phyloP scores from a whole-genome alignment of 1,140 invertebrate species.

The Octopus bimaculoides region DNA sequence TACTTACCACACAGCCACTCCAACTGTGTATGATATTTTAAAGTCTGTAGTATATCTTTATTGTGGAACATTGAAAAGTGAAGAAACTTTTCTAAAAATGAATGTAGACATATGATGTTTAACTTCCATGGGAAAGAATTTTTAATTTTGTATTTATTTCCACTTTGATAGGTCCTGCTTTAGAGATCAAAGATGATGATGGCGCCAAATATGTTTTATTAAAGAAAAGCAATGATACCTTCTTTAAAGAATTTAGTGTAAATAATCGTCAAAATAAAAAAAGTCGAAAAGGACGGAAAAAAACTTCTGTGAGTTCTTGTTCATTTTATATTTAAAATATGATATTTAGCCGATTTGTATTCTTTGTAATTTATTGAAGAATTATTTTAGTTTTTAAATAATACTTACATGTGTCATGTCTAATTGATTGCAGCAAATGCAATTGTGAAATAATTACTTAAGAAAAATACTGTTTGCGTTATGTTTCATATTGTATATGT shows the following conservation, averaged over 20 bases:
- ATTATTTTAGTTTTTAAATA: not conserved
- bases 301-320: slow-evolving; percentile 25
- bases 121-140: too few species aligned
- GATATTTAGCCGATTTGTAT: slow-evolving; percentile 2
- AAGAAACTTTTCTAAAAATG: too few species aligned
- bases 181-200: slow-evolving; percentile 36
- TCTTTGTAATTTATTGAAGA: not conserved
- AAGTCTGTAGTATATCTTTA: too few species aligned
- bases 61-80: too few species aligned
- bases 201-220: slow-evolving; percentile 42
- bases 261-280: slow-evolving; percentile 23
- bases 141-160: not conserved
- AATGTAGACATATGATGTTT: too few species aligned
- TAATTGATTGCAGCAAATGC: too few species aligned
- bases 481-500: too few species aligned
- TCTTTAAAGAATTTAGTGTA: slow-evolving; percentile 18
- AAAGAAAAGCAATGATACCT: slow-evolving; percentile 38
- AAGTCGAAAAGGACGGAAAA: slow-evolving; percentile 34
- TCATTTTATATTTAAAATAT: not conserved
- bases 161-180: slow-evolving; percentile 24
- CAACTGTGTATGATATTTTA: too few species aligned
- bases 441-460: too few species aligned
- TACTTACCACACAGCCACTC: too few species aligned
- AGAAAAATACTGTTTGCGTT: too few species aligned
- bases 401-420: not conserved